A percentile compares a stretch with the other conserved stretches of the same genome.
phyloP scores from a whole-genome alignment of 2,888 invertebrate species.

The Poecilus cupreus region DNA sequence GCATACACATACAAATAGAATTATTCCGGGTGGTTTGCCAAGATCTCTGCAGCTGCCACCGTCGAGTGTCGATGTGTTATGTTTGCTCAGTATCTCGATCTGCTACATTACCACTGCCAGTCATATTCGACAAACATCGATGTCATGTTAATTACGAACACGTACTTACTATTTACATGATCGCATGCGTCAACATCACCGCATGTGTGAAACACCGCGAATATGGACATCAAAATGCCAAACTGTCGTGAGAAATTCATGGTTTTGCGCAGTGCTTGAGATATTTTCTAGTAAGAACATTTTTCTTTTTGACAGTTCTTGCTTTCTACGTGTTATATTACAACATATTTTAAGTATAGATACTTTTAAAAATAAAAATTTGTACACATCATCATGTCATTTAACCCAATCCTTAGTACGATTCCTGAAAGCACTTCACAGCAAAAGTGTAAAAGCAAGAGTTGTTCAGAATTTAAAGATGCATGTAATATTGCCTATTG shows the following conservation, averaged over 20 bases:
- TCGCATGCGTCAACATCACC: neutral
- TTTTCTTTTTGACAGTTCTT: no score
- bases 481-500: no score
- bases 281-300: no score
- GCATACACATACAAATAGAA: neutral
- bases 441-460: no score
- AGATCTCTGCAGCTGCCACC: neutral
- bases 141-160: neutral
- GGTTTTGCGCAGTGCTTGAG: no score
- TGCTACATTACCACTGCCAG: neutral
- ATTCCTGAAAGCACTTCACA: no score
- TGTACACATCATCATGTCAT: no score
- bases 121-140: slow-evolving; percentile 1
- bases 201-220: neutral
- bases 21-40: neutral
- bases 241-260: neutral
- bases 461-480: no score
- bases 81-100: neutral
- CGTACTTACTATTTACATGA: neutral
- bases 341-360: no score
- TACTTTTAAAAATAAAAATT: no score
- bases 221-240: neutral
- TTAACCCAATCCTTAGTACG: no score
- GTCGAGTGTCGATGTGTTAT: neutral
- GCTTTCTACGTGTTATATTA: no score